Evolutionary conservation across 2,113 vertebrate genomes (phyloP), one percentile per base, ranked within the genome.

Genomic region (Upupa epops): DNA sequence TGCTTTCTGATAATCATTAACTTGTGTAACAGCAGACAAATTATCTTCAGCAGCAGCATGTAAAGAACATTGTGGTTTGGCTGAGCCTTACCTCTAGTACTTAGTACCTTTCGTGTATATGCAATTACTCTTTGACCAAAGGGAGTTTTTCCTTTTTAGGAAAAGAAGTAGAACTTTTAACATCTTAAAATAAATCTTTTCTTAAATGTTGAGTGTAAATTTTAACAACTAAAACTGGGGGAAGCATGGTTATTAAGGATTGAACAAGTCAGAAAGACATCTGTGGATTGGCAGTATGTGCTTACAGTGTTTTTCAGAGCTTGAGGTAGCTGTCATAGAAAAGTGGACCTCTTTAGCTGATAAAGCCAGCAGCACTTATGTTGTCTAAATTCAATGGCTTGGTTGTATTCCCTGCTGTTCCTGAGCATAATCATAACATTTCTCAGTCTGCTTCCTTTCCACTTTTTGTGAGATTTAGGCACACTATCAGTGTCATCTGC

Each of bases 1-100:
- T 95, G 63, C 80, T 95, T 95, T 94, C 88, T 93, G 91, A 83
- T 92, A 83, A 91, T 94, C 82, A 86, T 93, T 94, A 94, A 71
- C 78, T 94, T 68, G 18, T 96, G 85, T 89, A 94, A 88, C 76
- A 91, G 69, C 96, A 97, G 83, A 91, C 92, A 80, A 71, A 89
- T 87, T 94, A 60, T 95, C 90, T 88, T 94, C 61, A 49, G 52
- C 40, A 37, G 77, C 78, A 92, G 76, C 91, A 66, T 78, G 75
- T 89, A 95, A 91, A 77, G 36, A 91, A 66, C 94, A 89, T 86
- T 89, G 77, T 95, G 88, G 69, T 70, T 95, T 91, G 21, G 51
- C 82, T 81, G 29, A 86, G 54, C 77, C 49, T 74, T n/a, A 21
- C 85, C 93, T 92, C 64, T 91, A 90, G 72, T 84, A 83, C 66